Evolutionary conservation across 2,888 invertebrate species (phyloP).

Genomic region (Malthinus seriepunctatus): DNA sequence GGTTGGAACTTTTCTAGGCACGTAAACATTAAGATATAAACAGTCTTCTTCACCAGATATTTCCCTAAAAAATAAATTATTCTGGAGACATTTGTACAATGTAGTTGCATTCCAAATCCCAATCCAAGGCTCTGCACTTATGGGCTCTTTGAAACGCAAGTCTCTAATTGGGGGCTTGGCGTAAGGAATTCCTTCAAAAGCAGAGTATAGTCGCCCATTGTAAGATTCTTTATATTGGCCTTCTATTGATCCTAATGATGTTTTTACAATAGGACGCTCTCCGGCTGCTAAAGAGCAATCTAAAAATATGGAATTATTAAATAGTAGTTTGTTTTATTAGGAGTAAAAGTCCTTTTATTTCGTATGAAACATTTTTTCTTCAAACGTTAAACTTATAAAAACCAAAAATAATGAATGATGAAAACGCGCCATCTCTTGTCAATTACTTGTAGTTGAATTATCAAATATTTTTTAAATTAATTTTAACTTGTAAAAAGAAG

Average conservation of each 20-base stretch:
- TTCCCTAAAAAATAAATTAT: neutral
- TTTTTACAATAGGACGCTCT: neutral
- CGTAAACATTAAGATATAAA: slow-evolving; percentile 13
- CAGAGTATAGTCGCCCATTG: neutral
- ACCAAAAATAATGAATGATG: no score
- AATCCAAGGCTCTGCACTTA: slow-evolving; percentile 2
- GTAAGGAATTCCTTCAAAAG: slow-evolving; percentile 16
- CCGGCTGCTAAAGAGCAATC: no score
- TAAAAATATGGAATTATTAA: no score
- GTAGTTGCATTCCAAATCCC: neutral
- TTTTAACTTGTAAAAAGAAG: no score
- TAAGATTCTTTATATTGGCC: slow-evolving; percentile 7
- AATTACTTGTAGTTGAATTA: no score
- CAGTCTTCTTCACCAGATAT: slow-evolving; percentile 13
- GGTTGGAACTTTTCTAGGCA: neutral
- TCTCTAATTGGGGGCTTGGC: slow-evolving; percentile 11
- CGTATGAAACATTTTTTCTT: no score
- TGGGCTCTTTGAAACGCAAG: slow-evolving; percentile 11
- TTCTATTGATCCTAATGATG: slow-evolving; percentile 3
- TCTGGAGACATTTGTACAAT: neutral
- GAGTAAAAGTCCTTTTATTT: no score
- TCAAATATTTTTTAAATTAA: no score
- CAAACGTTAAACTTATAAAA: no score
- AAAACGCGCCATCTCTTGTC: no score
- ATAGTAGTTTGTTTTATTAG: no score